Evolutionary conservation across 2,797 vertebrate genomes (phyloP).

Genomic region (Trematomus bernacchii): DNA sequence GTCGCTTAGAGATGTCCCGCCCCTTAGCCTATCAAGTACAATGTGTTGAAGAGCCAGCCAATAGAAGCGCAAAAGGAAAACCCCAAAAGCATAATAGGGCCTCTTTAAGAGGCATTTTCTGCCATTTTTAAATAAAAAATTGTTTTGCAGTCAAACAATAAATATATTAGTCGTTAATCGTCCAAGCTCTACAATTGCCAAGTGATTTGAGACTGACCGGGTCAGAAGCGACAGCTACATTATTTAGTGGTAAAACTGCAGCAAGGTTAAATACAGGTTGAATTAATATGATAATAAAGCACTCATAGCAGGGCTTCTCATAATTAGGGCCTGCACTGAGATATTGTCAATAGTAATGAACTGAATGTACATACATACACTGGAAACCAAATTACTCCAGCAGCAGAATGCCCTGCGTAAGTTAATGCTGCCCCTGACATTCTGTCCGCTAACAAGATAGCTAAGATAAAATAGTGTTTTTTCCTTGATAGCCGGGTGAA

Average conservation of each 20-base stretch:
- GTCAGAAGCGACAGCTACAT: constrained; percentile 11
- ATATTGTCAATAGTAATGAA: constrained; percentile 14
- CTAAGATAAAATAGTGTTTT: background rate
- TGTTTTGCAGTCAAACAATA: too few relatives aligned
- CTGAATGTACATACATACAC: constrained; percentile 10
- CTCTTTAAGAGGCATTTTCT: too few relatives aligned
- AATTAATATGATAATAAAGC: constrained; percentile 30
- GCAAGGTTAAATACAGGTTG: constrained; percentile 35
- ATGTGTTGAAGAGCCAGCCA: too few relatives aligned
- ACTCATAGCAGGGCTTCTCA: background rate
- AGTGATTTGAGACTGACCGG: constrained; percentile 1
- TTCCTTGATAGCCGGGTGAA: constrained; percentile 5
- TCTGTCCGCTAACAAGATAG: constrained; percentile 18
- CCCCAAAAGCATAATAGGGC: too few relatives aligned
- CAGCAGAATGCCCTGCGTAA: background rate
- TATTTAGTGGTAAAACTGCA: constrained; percentile 2
- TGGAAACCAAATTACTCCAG: constrained; percentile 18
- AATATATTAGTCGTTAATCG: too few relatives aligned
- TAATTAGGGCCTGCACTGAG: constrained; percentile 11
- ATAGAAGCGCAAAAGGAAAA: too few relatives aligned
- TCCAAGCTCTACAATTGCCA: background rate
- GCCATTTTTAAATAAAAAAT: too few relatives aligned
- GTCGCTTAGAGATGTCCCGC: too few relatives aligned
- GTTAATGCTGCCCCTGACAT: constrained; percentile 31
- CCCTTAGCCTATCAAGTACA: too few relatives aligned